These are phyloP conservation scores for human (Homo sapiens) DNA, from an alignment of 2,113 vertebrate species.

Conservation along the genomic window DNA sequence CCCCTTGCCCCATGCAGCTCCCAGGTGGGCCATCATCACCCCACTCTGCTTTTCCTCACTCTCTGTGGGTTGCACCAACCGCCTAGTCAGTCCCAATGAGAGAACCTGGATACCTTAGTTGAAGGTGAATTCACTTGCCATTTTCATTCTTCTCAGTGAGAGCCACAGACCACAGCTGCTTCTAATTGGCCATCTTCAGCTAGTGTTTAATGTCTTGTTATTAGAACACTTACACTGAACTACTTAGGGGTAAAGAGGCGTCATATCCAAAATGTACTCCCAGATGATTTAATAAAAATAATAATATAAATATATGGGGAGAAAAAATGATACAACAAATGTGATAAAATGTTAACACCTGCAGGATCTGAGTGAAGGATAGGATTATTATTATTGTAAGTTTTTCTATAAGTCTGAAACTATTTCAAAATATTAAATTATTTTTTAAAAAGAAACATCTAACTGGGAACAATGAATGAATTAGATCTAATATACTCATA, in stretches of 20 bases:
- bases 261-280: not conserved
- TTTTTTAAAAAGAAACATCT: not conserved
- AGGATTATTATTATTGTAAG: not conserved
- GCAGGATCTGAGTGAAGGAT: not conserved
- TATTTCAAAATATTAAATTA: not conserved
- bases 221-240: not conserved
- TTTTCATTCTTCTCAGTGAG: no score
- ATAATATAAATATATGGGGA: not conserved
- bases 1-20: no score
- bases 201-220: not conserved
- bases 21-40: no score
- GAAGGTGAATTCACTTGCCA: no score
- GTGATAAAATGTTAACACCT: not conserved
- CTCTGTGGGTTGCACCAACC: no score
- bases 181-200: no score
- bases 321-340: not conserved
- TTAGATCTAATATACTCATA: not conserved
- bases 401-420: not conserved
- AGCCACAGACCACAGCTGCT: no score
- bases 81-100: no score
- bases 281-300: not conserved
- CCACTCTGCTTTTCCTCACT: no score
- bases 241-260: not conserved
- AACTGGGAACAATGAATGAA: not conserved
- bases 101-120: no score